phyloP scores from a whole-genome alignment of 2,797 vertebrate species.

The Acestrorhynchus altus region DNA sequence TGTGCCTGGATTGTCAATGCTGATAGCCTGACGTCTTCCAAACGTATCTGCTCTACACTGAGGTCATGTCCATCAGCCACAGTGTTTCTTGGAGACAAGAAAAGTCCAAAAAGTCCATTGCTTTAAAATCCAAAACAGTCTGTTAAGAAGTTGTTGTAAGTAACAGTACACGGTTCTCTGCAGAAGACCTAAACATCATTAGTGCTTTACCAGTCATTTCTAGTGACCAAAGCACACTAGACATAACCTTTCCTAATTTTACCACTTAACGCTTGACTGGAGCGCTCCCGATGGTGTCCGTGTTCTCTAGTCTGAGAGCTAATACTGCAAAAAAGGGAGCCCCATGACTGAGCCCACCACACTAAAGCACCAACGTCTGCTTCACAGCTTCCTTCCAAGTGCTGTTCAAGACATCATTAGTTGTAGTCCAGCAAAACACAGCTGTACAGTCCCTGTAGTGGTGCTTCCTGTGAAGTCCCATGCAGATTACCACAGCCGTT shows the following conservation, averaged over 20 bases:
- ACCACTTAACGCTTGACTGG: background rate
- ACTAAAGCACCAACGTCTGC: slow-evolving; percentile 18
- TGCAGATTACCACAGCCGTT: background rate
- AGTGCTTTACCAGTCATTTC: background rate
- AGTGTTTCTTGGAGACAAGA: background rate
- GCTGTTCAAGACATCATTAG: slow-evolving; percentile 35
- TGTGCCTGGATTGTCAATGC: slow-evolving; percentile 35
- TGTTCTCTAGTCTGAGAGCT: background rate
- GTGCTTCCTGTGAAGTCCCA: background rate
- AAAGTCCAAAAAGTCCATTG: background rate
- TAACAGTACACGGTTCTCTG: background rate
- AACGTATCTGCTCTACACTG: background rate
- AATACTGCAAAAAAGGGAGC: background rate
- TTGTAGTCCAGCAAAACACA: too few species aligned
- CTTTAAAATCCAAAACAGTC: slow-evolving; percentile 5
- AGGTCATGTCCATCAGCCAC: background rate
- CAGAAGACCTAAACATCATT: slow-evolving; percentile 21
- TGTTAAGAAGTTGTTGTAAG: background rate
- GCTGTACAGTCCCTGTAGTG: slow-evolving; percentile 39
- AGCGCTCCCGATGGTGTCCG: background rate
- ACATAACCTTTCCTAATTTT: background rate
- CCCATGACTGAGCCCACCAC: slow-evolving; percentile 1
- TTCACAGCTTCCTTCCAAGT: slow-evolving; percentile 46
- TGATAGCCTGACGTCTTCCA: slow-evolving; percentile 13
- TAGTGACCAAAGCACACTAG: background rate